These are phyloP conservation scores for Romanomermis culicivorax DNA, from an alignment of 2,888 invertebrate genomes.

Conservation along the genomic window DNA sequence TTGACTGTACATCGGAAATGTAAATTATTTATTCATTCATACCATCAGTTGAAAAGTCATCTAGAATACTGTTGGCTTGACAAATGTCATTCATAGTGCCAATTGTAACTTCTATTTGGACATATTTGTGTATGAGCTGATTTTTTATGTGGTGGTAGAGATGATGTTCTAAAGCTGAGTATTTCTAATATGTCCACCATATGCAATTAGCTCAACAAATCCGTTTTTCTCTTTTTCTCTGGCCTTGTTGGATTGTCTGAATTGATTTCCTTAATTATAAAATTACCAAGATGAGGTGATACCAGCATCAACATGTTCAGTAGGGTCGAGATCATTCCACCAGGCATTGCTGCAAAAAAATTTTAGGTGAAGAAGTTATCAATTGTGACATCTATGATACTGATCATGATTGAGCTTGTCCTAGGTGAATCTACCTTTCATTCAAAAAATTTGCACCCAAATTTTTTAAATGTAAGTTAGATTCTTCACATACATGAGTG, in stretches of 20 bases:
- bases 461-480: too few species aligned
- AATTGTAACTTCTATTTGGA: not conserved
- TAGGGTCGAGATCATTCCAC: too few species aligned
- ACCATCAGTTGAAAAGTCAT: not conserved
- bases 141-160: not conserved
- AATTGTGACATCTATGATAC: too few species aligned
- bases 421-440: too few species aligned
- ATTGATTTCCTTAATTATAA: not conserved
- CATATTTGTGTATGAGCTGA: not conserved
- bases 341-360: too few species aligned
- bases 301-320: too few species aligned
- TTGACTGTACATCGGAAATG: not conserved
- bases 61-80: not conserved
- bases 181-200: not conserved
- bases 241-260: not conserved
- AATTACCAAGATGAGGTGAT: too few species aligned
- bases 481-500: too few species aligned
- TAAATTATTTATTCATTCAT: not conserved
- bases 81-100: not conserved
- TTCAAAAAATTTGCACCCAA: too few species aligned
- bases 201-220: not conserved
- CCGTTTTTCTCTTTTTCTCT: not conserved
- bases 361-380: too few species aligned
- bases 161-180: not conserved
- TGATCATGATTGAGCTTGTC: too few species aligned